phyloP scores from a whole-genome alignment of 2,113 vertebrate species.

The Dolichotis patagonum region DNA sequence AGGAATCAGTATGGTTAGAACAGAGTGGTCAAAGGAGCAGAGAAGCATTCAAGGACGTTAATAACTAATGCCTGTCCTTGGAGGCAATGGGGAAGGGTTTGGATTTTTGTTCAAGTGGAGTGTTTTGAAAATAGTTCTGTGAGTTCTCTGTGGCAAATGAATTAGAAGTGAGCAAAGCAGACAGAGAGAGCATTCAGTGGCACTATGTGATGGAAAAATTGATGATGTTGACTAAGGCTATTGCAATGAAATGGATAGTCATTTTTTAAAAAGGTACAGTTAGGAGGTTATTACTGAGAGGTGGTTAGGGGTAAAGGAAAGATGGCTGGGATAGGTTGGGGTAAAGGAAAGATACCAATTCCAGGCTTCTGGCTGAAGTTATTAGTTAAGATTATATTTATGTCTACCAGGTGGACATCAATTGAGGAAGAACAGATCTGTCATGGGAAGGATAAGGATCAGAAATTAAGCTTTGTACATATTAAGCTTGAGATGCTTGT shows the following conservation, averaged over 20 bases:
- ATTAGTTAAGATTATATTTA: background rate
- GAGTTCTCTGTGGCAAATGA: background rate
- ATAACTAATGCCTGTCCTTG: background rate
- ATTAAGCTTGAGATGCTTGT: background rate
- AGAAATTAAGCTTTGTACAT: background rate
- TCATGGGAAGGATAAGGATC: background rate
- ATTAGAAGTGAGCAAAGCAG: background rate
- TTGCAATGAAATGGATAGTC: background rate
- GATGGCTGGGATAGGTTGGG: background rate
- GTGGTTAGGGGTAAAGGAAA: background rate
- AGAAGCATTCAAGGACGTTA: rapidly evolving
- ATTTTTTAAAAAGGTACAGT: background rate
- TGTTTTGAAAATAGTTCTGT: background rate
- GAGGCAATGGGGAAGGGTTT: background rate
- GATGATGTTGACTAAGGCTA: background rate
- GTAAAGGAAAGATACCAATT: background rate
- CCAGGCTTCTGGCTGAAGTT: background rate
- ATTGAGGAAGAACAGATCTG: background rate
- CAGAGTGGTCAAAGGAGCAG: background rate
- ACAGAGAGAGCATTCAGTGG: background rate
- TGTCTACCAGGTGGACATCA: background rate
- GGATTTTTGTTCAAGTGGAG: background rate
- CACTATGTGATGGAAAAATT: background rate
- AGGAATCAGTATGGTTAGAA: background rate
- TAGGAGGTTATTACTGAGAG: background rate